Conservation (phyloP, 2,888 invertebrate genomes). For the Resseliella maxima region DNA sequence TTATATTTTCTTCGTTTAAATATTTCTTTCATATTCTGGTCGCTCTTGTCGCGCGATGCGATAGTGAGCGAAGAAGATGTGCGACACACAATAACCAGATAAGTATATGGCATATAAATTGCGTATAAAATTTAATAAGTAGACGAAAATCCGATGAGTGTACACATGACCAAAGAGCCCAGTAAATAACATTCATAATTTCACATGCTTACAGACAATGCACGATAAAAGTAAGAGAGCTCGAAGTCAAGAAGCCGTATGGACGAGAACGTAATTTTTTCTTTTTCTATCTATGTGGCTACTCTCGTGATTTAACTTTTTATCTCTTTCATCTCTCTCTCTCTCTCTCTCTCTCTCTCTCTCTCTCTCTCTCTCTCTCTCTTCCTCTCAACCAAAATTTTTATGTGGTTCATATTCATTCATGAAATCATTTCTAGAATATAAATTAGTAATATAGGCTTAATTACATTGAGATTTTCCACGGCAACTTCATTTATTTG, state of each 20-base stretch:
- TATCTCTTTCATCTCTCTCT: too few species aligned
- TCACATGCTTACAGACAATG: background rate
- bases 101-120: conserved; percentile 16
- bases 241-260: background rate
- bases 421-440: conserved; percentile 33
- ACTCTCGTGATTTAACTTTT: too few species aligned
- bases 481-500: background rate
- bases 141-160: background rate
- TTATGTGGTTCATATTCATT: background rate
- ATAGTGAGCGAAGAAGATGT: background rate
- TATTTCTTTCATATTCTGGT: background rate
- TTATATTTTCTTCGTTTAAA: background rate
- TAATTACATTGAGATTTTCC: background rate
- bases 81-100: conserved; percentile 6
- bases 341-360: too few species aligned
- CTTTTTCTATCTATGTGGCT: too few species aligned
- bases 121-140: conserved; percentile 6
- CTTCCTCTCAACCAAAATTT: background rate
- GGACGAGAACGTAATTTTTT: too few species aligned
- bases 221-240: background rate
- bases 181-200: background rate
- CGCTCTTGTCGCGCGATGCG: background rate
- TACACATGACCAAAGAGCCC: background rate
- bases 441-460: conserved; percentile 9
- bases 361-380: too few species aligned